Base-by-base conservation (phyloP, 1,140 invertebrate genomes). In the Drosophila pruinosa region DNA sequence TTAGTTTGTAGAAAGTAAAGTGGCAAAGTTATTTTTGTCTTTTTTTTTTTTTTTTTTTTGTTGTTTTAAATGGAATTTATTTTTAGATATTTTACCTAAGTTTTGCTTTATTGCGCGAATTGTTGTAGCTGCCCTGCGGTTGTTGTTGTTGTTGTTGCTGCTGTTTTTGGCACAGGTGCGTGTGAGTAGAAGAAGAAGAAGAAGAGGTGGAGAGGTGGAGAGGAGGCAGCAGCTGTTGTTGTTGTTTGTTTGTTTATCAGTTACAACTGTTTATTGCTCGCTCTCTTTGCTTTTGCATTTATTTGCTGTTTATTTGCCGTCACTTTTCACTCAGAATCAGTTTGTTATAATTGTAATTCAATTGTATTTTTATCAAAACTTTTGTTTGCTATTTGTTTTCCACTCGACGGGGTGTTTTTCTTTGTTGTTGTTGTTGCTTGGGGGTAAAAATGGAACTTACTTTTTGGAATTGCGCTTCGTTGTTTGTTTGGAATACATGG, bases 401-500 rank as follows among this genome's bases (percentile, higher is more conserved):
- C 54, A 47, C 43, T 24, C n/a, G n/a, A n/a, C n/a, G n/a, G n/a
- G n/a, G n/a, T 45, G n/a, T 21, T 10, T 19, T 50, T 19, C 6
- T 47, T 39, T 52, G 19, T 53, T 61, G 19, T 50, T 41, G n/a
- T 15, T 39, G 5, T 54, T 31, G 19, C 6, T 47, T 10, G 19
- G 39, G 43, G 26, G 19, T 45, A 54, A 50, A 63, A 48, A 31
- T 17, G 24, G 52, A 77, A 90, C 89, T 91, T 91, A 91, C 89
- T 90, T 91, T 91, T 91, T 91, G 86, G 89, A 91, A 90, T 90
- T 91, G 69, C 89, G 89, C 83, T 91, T 90, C 81, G 89, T 78
- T 85, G 82, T 90, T 89, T 91, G 89, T 89, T 91, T 91, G 89
- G 89, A 91, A 90, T 91, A 91, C 89, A 91, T 91, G 89, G 89